Evolutionary conservation across 2,888 invertebrate species (phyloP).

Genomic region (Branchipolynoe longqiensis): DNA sequence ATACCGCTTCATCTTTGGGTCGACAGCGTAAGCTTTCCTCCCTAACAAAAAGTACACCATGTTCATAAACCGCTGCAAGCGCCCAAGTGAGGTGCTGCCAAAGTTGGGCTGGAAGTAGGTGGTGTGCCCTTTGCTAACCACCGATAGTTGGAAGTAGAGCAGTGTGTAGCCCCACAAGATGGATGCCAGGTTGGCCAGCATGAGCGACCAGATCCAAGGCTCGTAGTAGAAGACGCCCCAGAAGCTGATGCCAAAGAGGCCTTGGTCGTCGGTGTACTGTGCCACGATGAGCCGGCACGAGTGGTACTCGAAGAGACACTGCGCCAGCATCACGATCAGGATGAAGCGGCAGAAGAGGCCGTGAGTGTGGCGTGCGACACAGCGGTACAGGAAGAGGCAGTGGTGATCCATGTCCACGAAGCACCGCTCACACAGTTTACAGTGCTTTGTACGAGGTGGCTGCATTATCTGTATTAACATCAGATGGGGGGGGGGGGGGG

Average conservation of each 20-base stretch:
- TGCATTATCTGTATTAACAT: conserved; percentile 71
- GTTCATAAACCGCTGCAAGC: conserved; percentile 73
- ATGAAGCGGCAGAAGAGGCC: conserved; percentile 77
- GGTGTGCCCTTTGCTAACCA: conserved; percentile 75
- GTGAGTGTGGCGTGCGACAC: conserved; percentile 79
- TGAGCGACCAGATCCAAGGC: conserved; percentile 74
- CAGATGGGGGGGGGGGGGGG: no score
- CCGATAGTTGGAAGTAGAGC: conserved; percentile 72
- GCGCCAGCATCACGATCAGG: conserved; percentile 68
- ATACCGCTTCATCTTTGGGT: conserved; percentile 65
- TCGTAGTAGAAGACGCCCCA: conserved; percentile 68
- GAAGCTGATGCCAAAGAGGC: conserved; percentile 43
- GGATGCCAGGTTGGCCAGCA: conserved; percentile 73
- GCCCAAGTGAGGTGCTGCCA: conserved; percentile 58
- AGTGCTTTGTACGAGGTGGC: conserved; percentile 75
- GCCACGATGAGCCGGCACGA: conserved; percentile 26
- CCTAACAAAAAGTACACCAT: conserved; percentile 74
- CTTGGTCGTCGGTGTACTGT: conserved; percentile 62
- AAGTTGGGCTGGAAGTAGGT: conserved; percentile 69
- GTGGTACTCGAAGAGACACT: conserved; percentile 71
- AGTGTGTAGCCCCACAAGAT: conserved; percentile 75
- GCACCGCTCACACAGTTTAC: conserved; percentile 79
- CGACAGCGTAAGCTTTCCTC: conserved; percentile 70
- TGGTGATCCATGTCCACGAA: conserved; percentile 80
- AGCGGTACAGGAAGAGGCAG: conserved; percentile 80